A percentile compares a stretch with the other conserved stretches of the same genome.
These are phyloP conservation scores for Phyllostomus hastatus DNA, from an alignment of 2,113 vertebrate genomes.

Conservation along the genomic window DNA sequence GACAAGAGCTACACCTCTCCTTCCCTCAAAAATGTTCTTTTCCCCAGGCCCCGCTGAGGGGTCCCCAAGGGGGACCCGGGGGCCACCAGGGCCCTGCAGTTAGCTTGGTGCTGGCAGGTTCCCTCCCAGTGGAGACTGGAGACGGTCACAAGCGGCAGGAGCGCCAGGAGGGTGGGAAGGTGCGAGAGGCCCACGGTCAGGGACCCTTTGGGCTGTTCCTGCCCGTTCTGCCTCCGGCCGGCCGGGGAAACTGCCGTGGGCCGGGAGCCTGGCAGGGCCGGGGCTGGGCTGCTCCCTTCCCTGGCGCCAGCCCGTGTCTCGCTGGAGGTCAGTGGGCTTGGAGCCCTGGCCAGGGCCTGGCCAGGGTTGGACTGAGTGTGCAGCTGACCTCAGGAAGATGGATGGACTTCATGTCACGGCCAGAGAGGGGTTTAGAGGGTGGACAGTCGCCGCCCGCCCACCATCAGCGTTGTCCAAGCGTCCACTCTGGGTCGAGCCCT, in stretches of 20 bases:
- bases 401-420: not conserved
- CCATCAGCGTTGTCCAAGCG: too few relatives aligned
- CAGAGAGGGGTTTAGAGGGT: not conserved
- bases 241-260: not conserved
- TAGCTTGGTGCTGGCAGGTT: not conserved
- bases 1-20: too few relatives aligned
- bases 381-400: not conserved
- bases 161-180: not conserved
- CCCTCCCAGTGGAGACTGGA: not conserved
- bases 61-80: not conserved
- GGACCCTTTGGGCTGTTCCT: not conserved
- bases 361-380: not conserved
- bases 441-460: not conserved
- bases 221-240: accelerated
- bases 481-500: not conserved
- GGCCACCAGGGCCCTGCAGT: accelerated
- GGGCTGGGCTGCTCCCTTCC: not conserved
- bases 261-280: not conserved
- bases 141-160: not conserved
- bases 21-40: not conserved
- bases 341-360: not conserved
- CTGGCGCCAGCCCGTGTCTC: not conserved
- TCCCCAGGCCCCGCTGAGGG: not conserved
- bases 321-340: not conserved
- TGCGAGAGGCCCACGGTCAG: accelerated